Base-by-base conservation (phyloP, 1,140 invertebrate species). In the Acromyrmex charruanus region DNA sequence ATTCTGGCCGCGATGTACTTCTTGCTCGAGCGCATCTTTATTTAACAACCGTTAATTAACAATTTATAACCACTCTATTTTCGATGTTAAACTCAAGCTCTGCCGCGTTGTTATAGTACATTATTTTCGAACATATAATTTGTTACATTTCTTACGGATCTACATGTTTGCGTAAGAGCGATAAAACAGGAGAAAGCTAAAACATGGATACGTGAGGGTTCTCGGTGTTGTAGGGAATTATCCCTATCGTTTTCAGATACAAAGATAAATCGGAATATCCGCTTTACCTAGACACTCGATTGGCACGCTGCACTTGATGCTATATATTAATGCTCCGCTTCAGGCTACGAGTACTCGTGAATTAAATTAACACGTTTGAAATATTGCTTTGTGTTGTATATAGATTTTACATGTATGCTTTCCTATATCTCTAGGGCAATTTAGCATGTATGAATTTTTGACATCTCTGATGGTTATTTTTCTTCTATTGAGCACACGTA, bases 141-240 rank as follows among this genome's bases (percentile, higher is more conserved):
- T 75, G 39, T 75, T 25, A 16, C 16, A 49, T 61, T 31, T 74
- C 39, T 82, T 61, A 10, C 25, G 44, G 49, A 61, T 71, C 39
- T 14, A 12, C 25, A 28, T 53, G 63, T 80, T 80, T 80, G 80
- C 80, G 69, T 61, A 74, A 84, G 55, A 74, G 25, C 39, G 80
- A 58, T 55, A 80, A 86, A 58, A 51, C 28, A 12, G 77, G 65
- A 86, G 84, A 86, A 81, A 86, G 51, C 44, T 51, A 39, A 68
- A 58, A 81, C 35, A 39, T 21, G 75, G 66, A 49, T 86, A 75
- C 61, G 35, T 4, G 21, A 49, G 25, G 61, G 53, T 49, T 35
- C 39, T n/a, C 1, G 63, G 31, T 31, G 28, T 31, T 21, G 31
- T 10, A 49, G 63, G 10, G 49, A 68, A 49, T 71, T 80, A 66